Percentiles rank a stretch among this genome's conserved stretches.
Evolutionary conservation across 2,797 vertebrate genomes (phyloP).

Genomic region (Lutjanus argentimaculatus): DNA sequence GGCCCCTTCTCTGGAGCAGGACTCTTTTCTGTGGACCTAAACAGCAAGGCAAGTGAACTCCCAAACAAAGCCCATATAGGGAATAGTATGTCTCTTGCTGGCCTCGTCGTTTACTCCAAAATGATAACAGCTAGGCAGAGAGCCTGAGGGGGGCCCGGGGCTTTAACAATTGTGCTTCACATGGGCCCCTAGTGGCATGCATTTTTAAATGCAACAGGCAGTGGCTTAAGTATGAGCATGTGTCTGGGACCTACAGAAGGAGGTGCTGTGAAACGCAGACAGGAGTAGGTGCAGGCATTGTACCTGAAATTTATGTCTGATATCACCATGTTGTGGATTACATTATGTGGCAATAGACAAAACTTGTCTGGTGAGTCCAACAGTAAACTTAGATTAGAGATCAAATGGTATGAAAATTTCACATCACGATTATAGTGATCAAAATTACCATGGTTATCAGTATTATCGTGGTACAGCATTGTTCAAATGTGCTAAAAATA

Average conservation of each 20-base stretch:
- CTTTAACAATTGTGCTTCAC: constrained; percentile 67
- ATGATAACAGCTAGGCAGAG: constrained; percentile 86
- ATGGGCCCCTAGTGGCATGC: constrained; percentile 38
- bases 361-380: constrained; percentile 12
- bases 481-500: no score
- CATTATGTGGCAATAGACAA: not conserved
- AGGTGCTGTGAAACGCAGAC: constrained; percentile 8
- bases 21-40: constrained; percentile 86
- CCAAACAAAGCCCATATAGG: constrained; percentile 99
- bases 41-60: constrained; percentile 93
- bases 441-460: no score
- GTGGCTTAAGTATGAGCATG: constrained; percentile 23
- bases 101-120: constrained; percentile 86
- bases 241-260: constrained; percentile 30
- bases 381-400: constrained; percentile 9
- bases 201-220: constrained; percentile 54
- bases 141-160: constrained; percentile 58
- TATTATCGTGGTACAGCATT: no score
- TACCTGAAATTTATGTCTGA: not conserved
- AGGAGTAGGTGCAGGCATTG: constrained; percentile 4
- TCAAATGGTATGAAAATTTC: no score
- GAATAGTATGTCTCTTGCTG: constrained; percentile 90
- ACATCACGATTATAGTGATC: no score
- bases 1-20: constrained; percentile 90
- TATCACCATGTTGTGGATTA: not conserved